phyloP scores from a whole-genome alignment of 2,888 invertebrate species.

The Dromius quadrimaculatus region DNA sequence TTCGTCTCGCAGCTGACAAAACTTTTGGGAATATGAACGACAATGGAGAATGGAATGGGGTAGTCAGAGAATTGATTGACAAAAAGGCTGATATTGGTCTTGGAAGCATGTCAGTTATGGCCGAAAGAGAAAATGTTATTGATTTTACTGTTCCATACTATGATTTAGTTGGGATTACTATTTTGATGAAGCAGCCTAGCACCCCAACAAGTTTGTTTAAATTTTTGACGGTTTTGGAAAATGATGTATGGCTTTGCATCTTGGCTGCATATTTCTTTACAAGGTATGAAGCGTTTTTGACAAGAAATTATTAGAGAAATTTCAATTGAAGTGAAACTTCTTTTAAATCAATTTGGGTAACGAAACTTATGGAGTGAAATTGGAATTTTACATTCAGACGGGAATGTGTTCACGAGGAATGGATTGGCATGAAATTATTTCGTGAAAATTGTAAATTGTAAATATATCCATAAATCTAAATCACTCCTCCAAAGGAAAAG shows the following conservation, averaged over 20 bases:
- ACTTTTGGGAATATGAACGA: constrained; percentile 92
- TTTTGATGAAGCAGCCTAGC: constrained; percentile 92
- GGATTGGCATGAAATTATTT: too few relatives aligned
- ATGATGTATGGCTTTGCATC: constrained; percentile 97
- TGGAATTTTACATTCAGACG: too few relatives aligned
- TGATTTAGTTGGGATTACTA: constrained; percentile 96
- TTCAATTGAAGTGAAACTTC: too few relatives aligned
- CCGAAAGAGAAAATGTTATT: constrained; percentile 95
- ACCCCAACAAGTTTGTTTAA: constrained; percentile 94
- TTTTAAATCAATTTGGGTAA: background rate
- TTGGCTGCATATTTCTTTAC: constrained; percentile 95
- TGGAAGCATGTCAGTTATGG: constrained; percentile 96
- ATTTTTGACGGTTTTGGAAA: constrained; percentile 95
- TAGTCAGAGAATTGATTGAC: constrained; percentile 63
- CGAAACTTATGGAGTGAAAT: too few relatives aligned
- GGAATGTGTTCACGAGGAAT: too few relatives aligned
- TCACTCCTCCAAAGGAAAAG: too few relatives aligned
- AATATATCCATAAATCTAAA: too few relatives aligned
- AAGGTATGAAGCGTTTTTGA: constrained; percentile 69
- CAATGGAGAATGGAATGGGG: constrained; percentile 76
- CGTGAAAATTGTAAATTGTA: too few relatives aligned
- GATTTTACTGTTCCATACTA: constrained; percentile 99
- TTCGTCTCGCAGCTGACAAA: constrained; percentile 82
- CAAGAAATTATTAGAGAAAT: too few relatives aligned
- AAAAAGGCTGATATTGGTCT: constrained; percentile 92